phyloP scores from a whole-genome alignment of 2,113 vertebrate genomes.

The Recurvirostra avosetta region DNA sequence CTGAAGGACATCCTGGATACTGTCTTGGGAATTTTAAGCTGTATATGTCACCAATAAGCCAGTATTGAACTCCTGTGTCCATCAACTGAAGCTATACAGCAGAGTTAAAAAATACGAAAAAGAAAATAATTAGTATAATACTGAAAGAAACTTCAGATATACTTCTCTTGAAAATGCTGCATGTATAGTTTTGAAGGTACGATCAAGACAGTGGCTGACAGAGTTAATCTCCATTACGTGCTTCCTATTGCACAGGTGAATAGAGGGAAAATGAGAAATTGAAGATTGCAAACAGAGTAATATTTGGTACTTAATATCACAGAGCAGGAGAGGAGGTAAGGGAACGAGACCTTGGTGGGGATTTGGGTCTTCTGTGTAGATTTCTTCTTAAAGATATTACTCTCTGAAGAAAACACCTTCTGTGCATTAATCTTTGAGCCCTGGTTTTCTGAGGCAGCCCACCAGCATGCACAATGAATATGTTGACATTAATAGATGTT shows the following conservation, averaged over 20 bases:
- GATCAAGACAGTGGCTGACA: not conserved
- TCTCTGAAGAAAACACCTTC: not conserved
- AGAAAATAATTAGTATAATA: not conserved
- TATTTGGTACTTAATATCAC: not conserved
- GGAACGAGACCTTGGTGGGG: not conserved
- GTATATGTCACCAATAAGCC: not conserved
- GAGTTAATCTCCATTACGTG: not conserved
- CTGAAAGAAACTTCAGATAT: not conserved
- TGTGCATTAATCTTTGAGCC: not conserved
- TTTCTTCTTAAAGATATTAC: not conserved
- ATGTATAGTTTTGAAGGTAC: not conserved
- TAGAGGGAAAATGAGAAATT: not conserved
- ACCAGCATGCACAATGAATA: not conserved
- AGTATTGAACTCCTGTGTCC: not conserved
- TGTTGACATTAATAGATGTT: not conserved
- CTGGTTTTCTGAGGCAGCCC: not conserved
- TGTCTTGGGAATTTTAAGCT: not conserved
- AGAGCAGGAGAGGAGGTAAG: not conserved
- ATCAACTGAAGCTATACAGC: not conserved
- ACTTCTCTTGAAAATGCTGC: not conserved
- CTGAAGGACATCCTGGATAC: not conserved
- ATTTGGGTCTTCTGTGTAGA: not conserved
- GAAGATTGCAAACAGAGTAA: not conserved
- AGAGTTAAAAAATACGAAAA: not conserved
- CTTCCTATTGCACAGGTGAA: not conserved